Percentiles rank a stretch among this genome's conserved stretches.
Conservation (phyloP, 1,140 invertebrate species). For the Megathymus violae region DNA sequence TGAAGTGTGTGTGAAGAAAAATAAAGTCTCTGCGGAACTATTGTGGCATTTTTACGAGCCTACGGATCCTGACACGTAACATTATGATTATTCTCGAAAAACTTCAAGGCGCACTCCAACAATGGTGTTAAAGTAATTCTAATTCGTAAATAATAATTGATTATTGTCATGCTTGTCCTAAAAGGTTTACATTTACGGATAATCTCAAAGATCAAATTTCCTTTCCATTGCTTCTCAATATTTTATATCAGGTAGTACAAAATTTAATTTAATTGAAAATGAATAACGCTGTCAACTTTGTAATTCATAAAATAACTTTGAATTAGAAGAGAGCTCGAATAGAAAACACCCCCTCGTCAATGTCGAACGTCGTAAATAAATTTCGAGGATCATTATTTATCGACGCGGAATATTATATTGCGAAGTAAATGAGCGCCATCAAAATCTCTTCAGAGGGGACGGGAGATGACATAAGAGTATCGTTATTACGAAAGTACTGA, state of each 20-base stretch:
- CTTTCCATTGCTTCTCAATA: neutral
- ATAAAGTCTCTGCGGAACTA: no score
- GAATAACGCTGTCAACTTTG: neutral
- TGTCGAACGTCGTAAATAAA: conserved; percentile 54
- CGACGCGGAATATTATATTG: conserved; percentile 60
- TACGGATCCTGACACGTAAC: no score
- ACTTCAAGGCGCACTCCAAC: no score
- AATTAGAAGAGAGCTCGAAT: neutral
- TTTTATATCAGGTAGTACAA: neutral
- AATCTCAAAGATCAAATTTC: no score
- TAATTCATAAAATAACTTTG: conserved; percentile 1
- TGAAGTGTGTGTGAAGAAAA: no score
- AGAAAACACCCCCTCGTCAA: conserved; percentile 47
- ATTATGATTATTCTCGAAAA: no score
- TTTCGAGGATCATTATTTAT: conserved; percentile 70
- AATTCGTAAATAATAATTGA: no score
- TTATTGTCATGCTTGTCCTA: no score
- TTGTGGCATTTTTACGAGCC: no score
- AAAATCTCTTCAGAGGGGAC: conserved; percentile 50
- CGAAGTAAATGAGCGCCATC: conserved; percentile 62
- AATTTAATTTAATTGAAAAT: neutral
- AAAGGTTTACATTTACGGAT: no score
- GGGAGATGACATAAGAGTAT: conserved; percentile 31
- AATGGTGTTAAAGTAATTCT: no score
- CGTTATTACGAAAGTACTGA: conserved; percentile 22